Percentiles rank a stretch among this genome's conserved stretches.
These are phyloP conservation scores for Spongilla lacustris DNA, from an alignment of 37 sponge, comb jelly and placozoan species.

Conservation along the genomic window DNA sequence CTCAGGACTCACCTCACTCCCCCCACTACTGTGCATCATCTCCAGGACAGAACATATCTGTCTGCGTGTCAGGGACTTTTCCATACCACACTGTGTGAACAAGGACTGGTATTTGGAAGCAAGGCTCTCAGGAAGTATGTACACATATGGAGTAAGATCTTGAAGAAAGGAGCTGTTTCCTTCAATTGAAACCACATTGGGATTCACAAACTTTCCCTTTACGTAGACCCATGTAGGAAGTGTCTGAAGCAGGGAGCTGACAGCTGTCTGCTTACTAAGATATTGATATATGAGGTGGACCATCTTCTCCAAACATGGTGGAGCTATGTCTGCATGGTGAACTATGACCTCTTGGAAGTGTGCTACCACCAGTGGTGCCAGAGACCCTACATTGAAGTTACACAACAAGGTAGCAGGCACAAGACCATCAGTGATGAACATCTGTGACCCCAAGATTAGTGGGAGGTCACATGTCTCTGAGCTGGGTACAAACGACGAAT, in stretches of 20 bases:
- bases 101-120: not conserved
- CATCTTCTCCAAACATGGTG: not conserved
- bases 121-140: conserved; percentile 23
- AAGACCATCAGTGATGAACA: conserved; percentile 8
- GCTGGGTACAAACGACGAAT: not conserved
- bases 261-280: not conserved
- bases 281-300: not conserved
- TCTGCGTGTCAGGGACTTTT: not conserved
- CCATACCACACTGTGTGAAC: conserved; percentile 4
- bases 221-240: conserved; percentile 37
- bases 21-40: conserved; percentile 5
- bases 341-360: conserved; percentile 18
- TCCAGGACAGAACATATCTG: conserved; percentile 33
- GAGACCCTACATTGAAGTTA: not conserved
- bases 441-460: conserved; percentile 44
- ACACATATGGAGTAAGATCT: conserved; percentile 50
- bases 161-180: conserved; percentile 21
- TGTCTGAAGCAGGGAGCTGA: not conserved
- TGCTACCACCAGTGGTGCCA: conserved; percentile 3
- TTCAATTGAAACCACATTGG: conserved; percentile 15
- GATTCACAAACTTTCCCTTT: conserved; percentile 23
- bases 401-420: not conserved
- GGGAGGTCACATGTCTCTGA: not conserved
- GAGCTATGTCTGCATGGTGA: not conserved
- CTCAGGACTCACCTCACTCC: not conserved